Percentiles rank a stretch among this genome's conserved stretches.
Conservation (phyloP, 2,888 invertebrate genomes). For the Ametastegia equiseti region DNA sequence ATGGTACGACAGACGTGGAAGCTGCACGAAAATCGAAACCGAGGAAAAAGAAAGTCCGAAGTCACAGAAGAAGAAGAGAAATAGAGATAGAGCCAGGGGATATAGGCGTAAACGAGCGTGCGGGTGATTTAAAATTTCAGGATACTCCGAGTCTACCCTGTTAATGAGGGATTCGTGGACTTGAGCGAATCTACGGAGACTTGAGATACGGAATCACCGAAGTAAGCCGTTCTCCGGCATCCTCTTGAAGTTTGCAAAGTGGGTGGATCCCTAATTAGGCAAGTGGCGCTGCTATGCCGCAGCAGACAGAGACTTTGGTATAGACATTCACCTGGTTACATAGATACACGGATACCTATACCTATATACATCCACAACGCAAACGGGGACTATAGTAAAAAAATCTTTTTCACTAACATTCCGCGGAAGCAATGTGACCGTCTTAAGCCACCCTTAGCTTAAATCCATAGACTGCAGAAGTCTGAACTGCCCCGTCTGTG, state of each 20-base stretch:
- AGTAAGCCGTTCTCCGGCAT: background rate
- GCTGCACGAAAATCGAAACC: background rate
- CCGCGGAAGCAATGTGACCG: background rate
- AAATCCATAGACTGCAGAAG: background rate
- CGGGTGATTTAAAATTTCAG: background rate
- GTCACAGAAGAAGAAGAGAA: background rate
- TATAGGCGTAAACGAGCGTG: background rate
- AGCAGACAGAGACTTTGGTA: background rate
- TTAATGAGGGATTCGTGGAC: background rate
- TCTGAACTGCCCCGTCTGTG: background rate
- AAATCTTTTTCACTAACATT: background rate
- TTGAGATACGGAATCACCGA: background rate
- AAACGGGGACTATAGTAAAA: background rate
- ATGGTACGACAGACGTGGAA: background rate
- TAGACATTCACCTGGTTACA: background rate
- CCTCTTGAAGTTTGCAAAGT: conserved; percentile 11
- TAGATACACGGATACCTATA: background rate
- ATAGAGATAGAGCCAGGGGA: background rate
- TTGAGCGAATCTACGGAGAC: background rate
- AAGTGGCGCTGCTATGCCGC: background rate
- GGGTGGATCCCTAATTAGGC: background rate
- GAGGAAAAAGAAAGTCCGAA: background rate
- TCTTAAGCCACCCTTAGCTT: background rate
- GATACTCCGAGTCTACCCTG: background rate
- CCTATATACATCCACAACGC: background rate